A percentile compares a stretch with the other conserved stretches of the same genome.
These are phyloP conservation scores for Polypedilum pembai DNA, from an alignment of 1,140 invertebrate species.

Conservation along the genomic window DNA sequence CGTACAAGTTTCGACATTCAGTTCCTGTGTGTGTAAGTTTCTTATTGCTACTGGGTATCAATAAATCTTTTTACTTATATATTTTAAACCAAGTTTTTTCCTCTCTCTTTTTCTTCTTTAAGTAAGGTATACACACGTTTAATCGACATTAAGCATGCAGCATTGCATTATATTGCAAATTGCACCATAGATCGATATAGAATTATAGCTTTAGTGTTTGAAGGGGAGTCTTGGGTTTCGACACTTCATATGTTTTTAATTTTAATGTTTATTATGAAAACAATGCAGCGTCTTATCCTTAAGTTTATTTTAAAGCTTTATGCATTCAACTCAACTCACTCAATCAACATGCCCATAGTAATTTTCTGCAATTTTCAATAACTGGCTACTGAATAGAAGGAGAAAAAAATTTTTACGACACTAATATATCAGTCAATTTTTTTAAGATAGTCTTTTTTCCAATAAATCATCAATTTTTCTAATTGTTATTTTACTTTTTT, in stretches of 20 bases:
- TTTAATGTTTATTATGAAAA: neutral
- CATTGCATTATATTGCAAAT: neutral
- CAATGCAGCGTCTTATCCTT: neutral
- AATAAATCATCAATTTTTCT: neutral
- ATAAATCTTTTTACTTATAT: conserved; percentile 4
- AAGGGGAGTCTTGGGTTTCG: neutral
- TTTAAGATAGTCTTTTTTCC: neutral
- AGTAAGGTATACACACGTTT: neutral
- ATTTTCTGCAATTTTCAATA: conserved; percentile 10
- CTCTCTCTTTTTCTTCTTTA: neutral
- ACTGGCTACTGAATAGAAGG: neutral
- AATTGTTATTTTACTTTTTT: neutral
- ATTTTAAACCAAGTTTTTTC: neutral
- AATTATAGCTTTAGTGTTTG: conserved; percentile 4
- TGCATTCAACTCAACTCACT: conserved; percentile 23
- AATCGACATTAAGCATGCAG: neutral
- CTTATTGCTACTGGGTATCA: conserved; percentile 10
- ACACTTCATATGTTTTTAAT: neutral
- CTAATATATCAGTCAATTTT: neutral
- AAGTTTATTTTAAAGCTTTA: neutral
- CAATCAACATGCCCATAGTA: conserved; percentile 26
- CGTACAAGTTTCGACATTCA: neutral
- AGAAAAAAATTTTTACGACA: neutral
- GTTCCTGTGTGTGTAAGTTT: neutral
- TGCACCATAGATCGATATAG: neutral